Conservation (phyloP, 1,140 invertebrate genomes). For the Atta texana region DNA sequence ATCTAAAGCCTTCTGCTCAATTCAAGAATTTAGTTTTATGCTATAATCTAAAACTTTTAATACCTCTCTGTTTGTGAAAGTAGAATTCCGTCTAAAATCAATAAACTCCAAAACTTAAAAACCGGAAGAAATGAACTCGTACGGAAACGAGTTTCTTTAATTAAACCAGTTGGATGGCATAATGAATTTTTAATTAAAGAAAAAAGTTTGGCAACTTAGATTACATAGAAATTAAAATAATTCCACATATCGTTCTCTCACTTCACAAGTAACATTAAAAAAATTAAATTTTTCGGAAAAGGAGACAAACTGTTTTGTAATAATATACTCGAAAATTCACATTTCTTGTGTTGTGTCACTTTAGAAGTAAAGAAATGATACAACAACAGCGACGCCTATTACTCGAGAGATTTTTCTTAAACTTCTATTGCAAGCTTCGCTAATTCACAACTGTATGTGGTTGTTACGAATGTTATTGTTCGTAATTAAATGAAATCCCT, state of each 20-base stretch:
- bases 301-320: no score
- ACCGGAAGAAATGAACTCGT: neutral
- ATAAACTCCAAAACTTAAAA: neutral
- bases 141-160: neutral
- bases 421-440: neutral
- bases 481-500: slow-evolving; percentile 52
- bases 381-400: neutral
- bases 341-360: no score
- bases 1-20: neutral
- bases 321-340: no score
- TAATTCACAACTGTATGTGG: neutral
- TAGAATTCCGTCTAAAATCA: neutral
- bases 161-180: neutral
- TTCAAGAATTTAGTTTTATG: neutral
- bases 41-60: neutral
- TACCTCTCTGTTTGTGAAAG: neutral
- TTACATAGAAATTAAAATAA: slow-evolving; percentile 25
- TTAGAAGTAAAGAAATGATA: no score
- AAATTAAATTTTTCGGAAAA: no score
- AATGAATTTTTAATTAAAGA: slow-evolving; percentile 27
- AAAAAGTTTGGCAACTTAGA: slow-evolving; percentile 4
- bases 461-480: slow-evolving; percentile 28
- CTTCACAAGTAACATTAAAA: no score
- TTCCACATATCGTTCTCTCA: neutral
- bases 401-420: neutral